Evolutionary conservation across 2,113 vertebrate genomes (phyloP), one percentile per base, ranked within the genome.

Genomic region (Ellobius talpinus): DNA sequence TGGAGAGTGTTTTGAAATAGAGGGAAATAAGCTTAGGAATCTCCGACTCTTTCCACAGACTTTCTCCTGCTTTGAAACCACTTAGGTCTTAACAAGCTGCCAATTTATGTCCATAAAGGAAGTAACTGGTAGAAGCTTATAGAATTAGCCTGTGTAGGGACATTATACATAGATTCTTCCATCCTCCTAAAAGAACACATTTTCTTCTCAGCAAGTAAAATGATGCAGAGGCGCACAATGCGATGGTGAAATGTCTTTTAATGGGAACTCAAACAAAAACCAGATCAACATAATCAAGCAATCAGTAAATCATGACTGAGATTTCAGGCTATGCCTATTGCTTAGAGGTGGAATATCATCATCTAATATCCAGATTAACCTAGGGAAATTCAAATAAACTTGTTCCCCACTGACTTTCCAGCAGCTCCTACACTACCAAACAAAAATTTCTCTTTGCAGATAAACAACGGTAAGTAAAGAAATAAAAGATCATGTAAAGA

Each of bases 151-250:
- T 88, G 7, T n/a, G 33, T 19, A 78, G 31, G 42, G 85, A 45
- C 29, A 79, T 16, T 47, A 7, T 29, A 74, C 73, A 47, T 47
- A 39, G 39, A 73, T 88, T 65, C 90, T 73, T 88, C 39, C 3
- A 77, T 68, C 42, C n/a, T 82, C 42, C 26, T 52, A 85, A 88
- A 90, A 65, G 11, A 82, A 78, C n/a, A 5, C 9, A n/a, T 72
- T 92, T 17, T 79, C 61, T 97, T 89, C 85, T 42, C 24, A 45
- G 36, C 2, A 85, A 90, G 19, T 72, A 72, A 85, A 79, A 81
- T 7, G 33, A 76, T 45, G 39, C 39, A 66, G 19, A 92, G 52
- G 3, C 0, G 36, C 50, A 65, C 9, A 79, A 47, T n/a, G 10
- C 81, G 72, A 47, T 16, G 52, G 23, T 84, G 36, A 39, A 68